Evolutionary conservation across 2,888 invertebrate species (phyloP).

Genomic region (Himalopsyche kuldschensis): DNA sequence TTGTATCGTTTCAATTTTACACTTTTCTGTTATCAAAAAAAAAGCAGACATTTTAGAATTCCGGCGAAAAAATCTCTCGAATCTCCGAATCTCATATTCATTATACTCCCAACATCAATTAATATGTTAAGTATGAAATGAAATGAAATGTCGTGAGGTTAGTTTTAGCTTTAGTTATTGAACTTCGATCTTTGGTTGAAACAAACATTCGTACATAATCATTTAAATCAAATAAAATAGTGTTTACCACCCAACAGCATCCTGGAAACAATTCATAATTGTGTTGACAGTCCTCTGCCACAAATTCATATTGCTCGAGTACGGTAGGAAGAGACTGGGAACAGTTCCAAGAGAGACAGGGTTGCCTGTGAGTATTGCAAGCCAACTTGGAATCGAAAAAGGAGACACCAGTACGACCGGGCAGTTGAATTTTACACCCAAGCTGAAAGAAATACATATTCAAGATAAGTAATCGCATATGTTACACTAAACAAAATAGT

Average conservation of each 20-base stretch:
- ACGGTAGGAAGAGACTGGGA: conserved; percentile 8
- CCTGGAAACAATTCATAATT: neutral
- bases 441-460: conserved; percentile 3
- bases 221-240: neutral
- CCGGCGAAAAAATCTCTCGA: no score
- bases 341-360: neutral
- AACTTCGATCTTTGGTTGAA: no score
- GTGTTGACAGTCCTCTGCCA: conserved; percentile 18
- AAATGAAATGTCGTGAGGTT: no score
- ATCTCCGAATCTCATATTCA: no score
- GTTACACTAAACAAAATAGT: no score
- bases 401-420: conserved; percentile 25
- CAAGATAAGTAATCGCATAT: neutral
- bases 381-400: conserved; percentile 9
- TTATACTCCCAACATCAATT: no score
- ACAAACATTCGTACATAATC: neutral
- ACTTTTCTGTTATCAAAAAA: no score
- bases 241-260: neutral
- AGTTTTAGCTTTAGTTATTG: no score
- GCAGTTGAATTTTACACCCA: conserved; percentile 27
- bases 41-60: no score
- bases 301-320: conserved; percentile 11
- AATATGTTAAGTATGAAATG: no score
- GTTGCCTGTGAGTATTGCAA: conserved; percentile 15
- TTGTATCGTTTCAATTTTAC: no score